Conservation (phyloP, 2,113 vertebrate genomes). For the Atlantisia rogersi region DNA sequence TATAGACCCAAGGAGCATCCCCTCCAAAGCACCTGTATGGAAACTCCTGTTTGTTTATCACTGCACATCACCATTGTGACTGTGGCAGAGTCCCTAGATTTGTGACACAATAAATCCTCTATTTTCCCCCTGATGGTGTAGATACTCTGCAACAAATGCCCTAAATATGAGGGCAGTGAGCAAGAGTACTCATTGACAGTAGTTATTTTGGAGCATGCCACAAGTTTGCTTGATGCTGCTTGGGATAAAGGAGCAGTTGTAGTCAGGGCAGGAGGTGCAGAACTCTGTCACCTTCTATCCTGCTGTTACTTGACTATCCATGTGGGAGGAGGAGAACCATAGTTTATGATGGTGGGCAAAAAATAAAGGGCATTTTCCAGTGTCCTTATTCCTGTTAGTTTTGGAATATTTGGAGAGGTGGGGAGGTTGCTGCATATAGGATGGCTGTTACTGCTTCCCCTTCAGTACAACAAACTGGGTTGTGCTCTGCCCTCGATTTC, state of each 20-base stretch:
- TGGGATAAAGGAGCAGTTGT: not conserved
- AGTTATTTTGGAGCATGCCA: not conserved
- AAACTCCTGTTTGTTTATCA: not conserved
- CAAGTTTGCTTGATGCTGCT: not conserved
- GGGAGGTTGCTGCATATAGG: not conserved
- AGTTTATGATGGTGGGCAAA: not conserved
- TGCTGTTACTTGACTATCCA: not conserved
- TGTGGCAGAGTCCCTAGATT: fast-evolving
- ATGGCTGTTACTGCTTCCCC: not conserved
- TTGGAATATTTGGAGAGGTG: not conserved
- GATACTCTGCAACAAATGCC: not conserved
- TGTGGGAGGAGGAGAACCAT: not conserved
- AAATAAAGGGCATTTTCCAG: not conserved
- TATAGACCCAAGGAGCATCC: not conserved
- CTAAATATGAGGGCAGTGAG: not conserved
- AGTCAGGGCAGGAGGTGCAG: not conserved
- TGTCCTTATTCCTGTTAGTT: not conserved
- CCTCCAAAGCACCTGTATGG: not conserved
- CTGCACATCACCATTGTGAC: not conserved
- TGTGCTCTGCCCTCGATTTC: not conserved
- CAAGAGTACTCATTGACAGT: not conserved
- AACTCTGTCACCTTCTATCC: not conserved
- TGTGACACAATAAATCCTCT: not conserved
- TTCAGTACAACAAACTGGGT: not conserved
- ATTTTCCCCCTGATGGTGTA: not conserved